A percentile compares a stretch with the other conserved stretches of the same genome.
Evolutionary conservation across 2,113 vertebrate genomes (phyloP).

Genomic region (Solea senegalensis): DNA sequence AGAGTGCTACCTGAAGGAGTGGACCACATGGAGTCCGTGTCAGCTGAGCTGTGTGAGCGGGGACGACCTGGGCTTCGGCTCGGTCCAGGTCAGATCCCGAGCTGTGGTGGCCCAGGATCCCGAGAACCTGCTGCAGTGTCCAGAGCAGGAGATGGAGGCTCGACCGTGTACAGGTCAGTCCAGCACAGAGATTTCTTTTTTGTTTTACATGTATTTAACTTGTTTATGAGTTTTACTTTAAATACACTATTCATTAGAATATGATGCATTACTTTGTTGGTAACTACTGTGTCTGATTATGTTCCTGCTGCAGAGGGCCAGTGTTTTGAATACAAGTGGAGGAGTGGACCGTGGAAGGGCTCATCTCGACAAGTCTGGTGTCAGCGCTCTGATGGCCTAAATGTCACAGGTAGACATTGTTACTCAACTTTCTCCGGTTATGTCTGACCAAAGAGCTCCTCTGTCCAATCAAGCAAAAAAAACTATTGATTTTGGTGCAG

Average conservation of each 20-base stretch:
- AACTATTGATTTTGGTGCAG: too few relatives aligned
- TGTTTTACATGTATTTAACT: not conserved
- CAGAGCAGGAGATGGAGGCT: conserved; percentile 92
- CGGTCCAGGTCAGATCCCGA: conserved; percentile 92
- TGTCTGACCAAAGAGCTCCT: too few relatives aligned
- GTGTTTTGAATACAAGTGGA: conserved; percentile 96
- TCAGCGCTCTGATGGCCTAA: conserved; percentile 94
- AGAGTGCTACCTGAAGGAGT: conserved; percentile 96
- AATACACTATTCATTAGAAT: too few relatives aligned
- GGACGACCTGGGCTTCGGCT: conserved; percentile 91
- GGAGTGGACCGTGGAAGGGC: conserved; percentile 88
- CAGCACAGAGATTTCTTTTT: not conserved
- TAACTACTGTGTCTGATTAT: not conserved
- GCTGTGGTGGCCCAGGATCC: conserved; percentile 92
- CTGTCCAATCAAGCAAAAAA: too few relatives aligned
- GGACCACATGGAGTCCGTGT: conserved; percentile 93
- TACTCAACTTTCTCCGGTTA: too few relatives aligned
- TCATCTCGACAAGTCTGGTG: conserved; percentile 95
- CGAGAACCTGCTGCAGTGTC: conserved; percentile 93
- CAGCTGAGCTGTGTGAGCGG: conserved; percentile 92
- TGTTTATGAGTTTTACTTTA: too few relatives aligned
- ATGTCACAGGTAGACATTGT: conserved; percentile 88
- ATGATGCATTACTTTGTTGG: not conserved
- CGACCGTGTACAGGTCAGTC: conserved; percentile 88
- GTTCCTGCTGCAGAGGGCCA: conserved; percentile 84